A percentile compares a stretch with the other conserved stretches of the same genome.
These are phyloP conservation scores for Drosophila fungiperda DNA, from an alignment of 2,888 invertebrate genomes.

Conservation along the genomic window DNA sequence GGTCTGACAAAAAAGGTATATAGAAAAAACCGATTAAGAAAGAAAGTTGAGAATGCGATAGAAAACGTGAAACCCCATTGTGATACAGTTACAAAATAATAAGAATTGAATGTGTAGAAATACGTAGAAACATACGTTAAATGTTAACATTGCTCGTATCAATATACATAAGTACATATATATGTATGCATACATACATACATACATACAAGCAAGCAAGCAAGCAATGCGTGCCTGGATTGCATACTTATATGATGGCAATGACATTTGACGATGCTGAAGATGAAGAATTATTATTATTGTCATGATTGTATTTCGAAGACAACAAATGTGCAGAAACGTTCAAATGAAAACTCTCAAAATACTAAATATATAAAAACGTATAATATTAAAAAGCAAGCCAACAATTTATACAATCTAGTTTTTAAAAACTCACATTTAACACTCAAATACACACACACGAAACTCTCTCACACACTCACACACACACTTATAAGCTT, in stretches of 20 bases:
- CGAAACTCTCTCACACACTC: constrained; percentile 18
- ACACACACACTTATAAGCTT: constrained; percentile 41
- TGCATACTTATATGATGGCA: constrained; percentile 38
- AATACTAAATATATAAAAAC: constrained; percentile 31
- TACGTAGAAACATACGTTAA: constrained; percentile 59
- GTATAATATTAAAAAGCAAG: constrained; percentile 73
- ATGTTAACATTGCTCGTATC: constrained; percentile 51
- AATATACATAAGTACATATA: constrained; percentile 29
- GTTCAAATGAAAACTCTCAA: constrained; percentile 22
- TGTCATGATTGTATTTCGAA: constrained; percentile 49
- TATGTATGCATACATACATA: constrained; percentile 20
- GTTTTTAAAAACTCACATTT: constrained; percentile 52
- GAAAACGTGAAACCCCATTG: constrained; percentile 49
- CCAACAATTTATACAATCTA: constrained; percentile 80
- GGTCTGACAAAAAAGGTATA: constrained; percentile 13
- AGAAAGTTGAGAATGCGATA: constrained; percentile 18
- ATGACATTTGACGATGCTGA: constrained; percentile 47
- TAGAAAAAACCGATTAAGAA: constrained; percentile 3
- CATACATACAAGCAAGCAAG: neutral
- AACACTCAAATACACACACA: constrained; percentile 30
- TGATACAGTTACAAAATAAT: constrained; percentile 62
- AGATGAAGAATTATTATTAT: constrained; percentile 23
- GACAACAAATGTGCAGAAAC: constrained; percentile 15
- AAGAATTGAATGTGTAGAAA: constrained; percentile 51
- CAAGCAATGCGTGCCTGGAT: neutral